Evolutionary conservation across 1,140 invertebrate species (phyloP).

Genomic region (Zaprionus lachaisei): DNA sequence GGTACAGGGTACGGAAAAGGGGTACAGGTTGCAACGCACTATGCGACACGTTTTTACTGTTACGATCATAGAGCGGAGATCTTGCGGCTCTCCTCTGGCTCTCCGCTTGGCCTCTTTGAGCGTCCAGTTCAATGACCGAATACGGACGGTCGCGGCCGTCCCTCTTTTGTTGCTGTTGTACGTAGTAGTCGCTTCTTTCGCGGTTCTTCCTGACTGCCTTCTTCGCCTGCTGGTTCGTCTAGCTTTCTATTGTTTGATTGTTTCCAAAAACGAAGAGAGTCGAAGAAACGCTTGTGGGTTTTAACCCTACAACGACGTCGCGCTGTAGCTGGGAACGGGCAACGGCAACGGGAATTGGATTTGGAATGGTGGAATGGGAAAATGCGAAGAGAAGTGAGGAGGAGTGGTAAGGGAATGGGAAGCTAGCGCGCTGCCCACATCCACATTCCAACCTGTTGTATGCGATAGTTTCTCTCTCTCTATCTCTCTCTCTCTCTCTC

Average conservation of each 20-base stretch:
- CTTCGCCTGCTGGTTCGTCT: conserved; percentile 70
- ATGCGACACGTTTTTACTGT: conserved; percentile 74
- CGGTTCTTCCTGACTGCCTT: conserved; percentile 78
- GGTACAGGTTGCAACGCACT: conserved; percentile 59
- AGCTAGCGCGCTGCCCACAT: conserved; percentile 52
- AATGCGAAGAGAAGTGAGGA: conserved; percentile 19
- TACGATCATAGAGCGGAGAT: conserved; percentile 72
- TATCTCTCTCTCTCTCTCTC: conserved; percentile 9
- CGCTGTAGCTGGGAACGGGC: conserved; percentile 35
- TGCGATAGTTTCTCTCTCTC: conserved; percentile 41
- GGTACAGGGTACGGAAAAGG: not conserved
- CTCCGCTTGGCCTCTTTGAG: conserved; percentile 19
- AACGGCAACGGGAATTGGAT: conserved; percentile 29
- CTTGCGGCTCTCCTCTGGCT: conserved; percentile 28
- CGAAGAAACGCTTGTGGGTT: conserved; percentile 69
- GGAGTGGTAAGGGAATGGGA: conserved; percentile 30
- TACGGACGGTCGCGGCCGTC: conserved; percentile 57
- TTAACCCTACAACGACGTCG: conserved; percentile 65
- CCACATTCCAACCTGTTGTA: conserved; percentile 55
- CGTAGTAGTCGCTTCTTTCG: conserved; percentile 68
- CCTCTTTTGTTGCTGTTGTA: conserved; percentile 32
- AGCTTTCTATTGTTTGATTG: conserved; percentile 81
- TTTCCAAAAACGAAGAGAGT: conserved; percentile 66
- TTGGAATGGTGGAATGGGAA: conserved; percentile 18
- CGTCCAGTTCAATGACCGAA: conserved; percentile 73